Conservation (phyloP, 2,888 invertebrate genomes). For the Oligia strigilis region DNA sequence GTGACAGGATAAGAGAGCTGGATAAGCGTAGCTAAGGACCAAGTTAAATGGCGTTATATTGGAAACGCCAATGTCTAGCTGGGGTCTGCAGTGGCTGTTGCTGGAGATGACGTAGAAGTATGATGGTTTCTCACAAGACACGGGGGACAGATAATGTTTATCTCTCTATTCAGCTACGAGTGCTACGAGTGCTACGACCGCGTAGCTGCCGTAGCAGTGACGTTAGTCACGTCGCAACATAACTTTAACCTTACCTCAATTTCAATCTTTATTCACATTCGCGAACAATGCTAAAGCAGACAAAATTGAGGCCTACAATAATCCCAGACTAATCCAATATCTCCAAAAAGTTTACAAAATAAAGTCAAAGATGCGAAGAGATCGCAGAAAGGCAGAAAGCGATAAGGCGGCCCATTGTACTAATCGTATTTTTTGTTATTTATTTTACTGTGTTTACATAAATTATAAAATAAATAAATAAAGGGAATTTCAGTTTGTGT, state of each 20-base stretch:
- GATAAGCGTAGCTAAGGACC: not conserved
- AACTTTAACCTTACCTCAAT: not conserved
- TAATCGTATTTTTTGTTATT: too few relatives aligned
- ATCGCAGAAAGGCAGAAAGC: too few relatives aligned
- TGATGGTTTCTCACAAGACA: too few relatives aligned
- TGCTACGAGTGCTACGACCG: not conserved
- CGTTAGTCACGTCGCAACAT: not conserved
- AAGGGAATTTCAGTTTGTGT: not conserved
- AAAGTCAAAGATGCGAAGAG: too few relatives aligned
- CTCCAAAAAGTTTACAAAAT: not conserved
- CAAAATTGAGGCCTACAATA: too few relatives aligned
- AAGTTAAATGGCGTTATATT: not conserved
- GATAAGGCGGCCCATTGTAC: too few relatives aligned
- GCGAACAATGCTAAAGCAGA: not conserved
- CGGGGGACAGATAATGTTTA: not conserved
- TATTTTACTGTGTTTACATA: too few relatives aligned
- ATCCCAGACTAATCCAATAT: not conserved
- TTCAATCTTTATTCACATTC: not conserved
- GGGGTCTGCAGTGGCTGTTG: too few relatives aligned
- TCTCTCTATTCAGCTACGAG: not conserved
- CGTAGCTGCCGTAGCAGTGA: constrained; percentile 1
- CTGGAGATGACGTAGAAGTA: too few relatives aligned
- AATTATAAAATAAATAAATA: too few relatives aligned
- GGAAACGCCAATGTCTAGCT: too few relatives aligned
- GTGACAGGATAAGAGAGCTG: too few relatives aligned